phyloP scores from a whole-genome alignment of 35 echinoderm and acorn worm genomes.

The Heliocidaris erythrogramma region DNA sequence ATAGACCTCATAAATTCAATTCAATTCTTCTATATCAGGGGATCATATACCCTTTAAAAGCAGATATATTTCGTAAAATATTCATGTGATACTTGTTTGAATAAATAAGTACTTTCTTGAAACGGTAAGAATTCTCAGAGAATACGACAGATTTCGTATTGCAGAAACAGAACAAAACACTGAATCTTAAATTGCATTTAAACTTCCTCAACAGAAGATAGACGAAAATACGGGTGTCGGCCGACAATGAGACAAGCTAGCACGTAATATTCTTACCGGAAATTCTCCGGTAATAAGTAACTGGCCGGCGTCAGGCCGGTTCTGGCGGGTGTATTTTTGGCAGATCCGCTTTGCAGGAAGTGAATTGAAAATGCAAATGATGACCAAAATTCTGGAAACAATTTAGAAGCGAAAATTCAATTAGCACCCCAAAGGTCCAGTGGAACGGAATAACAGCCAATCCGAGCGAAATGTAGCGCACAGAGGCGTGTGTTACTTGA shows the following conservation, averaged over 20 bases:
- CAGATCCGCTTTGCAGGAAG: neutral
- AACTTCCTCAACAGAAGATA: no score
- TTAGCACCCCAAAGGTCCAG: neutral
- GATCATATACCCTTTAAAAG: no score
- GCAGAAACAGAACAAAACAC: no score
- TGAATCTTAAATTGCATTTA: no score
- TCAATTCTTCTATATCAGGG: no score
- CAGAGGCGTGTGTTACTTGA: neutral
- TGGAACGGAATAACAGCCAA: slow-evolving; percentile 15
- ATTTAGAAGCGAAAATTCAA: slow-evolving; percentile 23
- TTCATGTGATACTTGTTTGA: no score
- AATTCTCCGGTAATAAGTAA: neutral
- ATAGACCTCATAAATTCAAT: no score
- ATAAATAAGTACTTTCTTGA: no score
- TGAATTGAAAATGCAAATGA: neutral
- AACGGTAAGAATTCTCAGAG: no score
- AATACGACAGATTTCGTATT: no score
- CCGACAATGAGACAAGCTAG: neutral
- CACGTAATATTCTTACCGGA: neutral
- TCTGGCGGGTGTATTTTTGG: neutral
- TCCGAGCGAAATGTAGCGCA: neutral
- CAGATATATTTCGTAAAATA: no score
- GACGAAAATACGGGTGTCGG: neutral
- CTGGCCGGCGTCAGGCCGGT: neutral
- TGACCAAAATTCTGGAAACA: slow-evolving; percentile 21